phyloP scores from a whole-genome alignment of 1,140 invertebrate species.

The Mylabris phalerata region DNA sequence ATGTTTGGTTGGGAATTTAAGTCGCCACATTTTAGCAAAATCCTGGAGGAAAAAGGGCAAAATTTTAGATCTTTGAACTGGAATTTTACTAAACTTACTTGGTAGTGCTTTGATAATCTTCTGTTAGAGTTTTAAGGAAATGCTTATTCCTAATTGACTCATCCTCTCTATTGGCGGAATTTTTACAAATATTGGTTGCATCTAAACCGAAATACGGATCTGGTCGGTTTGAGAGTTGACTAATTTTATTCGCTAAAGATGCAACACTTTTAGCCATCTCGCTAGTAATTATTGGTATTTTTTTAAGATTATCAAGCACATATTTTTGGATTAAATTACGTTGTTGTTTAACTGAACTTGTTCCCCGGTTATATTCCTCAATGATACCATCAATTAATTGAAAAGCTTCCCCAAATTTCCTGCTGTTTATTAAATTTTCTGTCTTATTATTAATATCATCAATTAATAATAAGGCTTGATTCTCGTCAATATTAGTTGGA shows the following conservation, averaged over 20 bases:
- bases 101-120: neutral
- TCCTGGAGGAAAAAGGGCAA: neutral
- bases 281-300: neutral
- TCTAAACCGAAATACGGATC: neutral
- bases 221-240: neutral
- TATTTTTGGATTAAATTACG: neutral
- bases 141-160: neutral
- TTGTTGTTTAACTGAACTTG: neutral
- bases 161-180: neutral
- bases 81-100: too few species aligned
- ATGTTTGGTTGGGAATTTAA: neutral
- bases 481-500: neutral
- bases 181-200: neutral
- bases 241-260: too few species aligned
- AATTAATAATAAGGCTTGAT: neutral
- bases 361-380: neutral
- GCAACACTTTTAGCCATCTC: neutral
- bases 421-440: neutral
- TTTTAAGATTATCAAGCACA: neutral
- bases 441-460: neutral
- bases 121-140: neutral
- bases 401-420: neutral
- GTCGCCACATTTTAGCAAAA: neutral
- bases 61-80: too few species aligned
- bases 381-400: constrained; percentile 2